These are phyloP conservation scores for Autographa gamma DNA, from an alignment of 2,888 invertebrate genomes.

Conservation along the genomic window DNA sequence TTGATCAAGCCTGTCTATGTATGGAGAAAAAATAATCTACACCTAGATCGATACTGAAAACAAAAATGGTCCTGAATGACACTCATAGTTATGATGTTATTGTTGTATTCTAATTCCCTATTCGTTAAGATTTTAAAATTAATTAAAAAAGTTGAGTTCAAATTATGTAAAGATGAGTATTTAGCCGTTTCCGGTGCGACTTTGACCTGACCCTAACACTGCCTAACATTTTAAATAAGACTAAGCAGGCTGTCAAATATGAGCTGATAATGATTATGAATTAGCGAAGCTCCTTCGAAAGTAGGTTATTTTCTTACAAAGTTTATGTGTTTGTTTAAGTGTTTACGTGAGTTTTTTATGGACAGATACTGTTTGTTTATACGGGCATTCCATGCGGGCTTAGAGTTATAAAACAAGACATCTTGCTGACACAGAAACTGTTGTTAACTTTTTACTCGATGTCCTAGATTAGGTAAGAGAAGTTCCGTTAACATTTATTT, in stretches of 20 bases:
- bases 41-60: too few relatives aligned
- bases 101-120: too few relatives aligned
- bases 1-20: too few relatives aligned
- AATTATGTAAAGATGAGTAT: too few relatives aligned
- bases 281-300: neutral
- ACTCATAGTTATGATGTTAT: too few relatives aligned
- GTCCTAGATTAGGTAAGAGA: constrained; percentile 19
- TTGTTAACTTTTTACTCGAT: constrained; percentile 15
- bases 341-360: constrained; percentile 7
- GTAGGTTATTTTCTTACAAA: neutral
- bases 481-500: constrained; percentile 44
- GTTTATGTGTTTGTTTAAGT: constrained; percentile 1
- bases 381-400: constrained; percentile 3
- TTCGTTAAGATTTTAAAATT: too few relatives aligned
- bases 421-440: constrained; percentile 32
- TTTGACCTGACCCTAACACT: too few relatives aligned
- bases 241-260: neutral
- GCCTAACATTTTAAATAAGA: neutral
- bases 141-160: too few relatives aligned
- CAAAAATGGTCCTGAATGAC: too few relatives aligned
- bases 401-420: constrained; percentile 17
- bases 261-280: too few relatives aligned
- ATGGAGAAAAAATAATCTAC: too few relatives aligned
- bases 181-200: too few relatives aligned
- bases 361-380: neutral